These are phyloP conservation scores for Chionodraco myersi DNA, from an alignment of 2,113 vertebrate genomes.

Conservation along the genomic window DNA sequence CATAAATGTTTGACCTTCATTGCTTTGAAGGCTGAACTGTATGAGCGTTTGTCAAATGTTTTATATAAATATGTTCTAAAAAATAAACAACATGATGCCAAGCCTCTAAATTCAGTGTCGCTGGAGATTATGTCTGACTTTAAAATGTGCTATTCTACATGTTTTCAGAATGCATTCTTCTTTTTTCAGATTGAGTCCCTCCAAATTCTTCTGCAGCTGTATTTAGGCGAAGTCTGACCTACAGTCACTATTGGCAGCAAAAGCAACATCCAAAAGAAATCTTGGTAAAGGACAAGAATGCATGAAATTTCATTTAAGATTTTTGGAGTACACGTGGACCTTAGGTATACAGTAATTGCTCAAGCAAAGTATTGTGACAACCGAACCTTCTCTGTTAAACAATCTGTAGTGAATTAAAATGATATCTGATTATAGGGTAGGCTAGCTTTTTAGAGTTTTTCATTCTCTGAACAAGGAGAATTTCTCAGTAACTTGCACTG, in stretches of 20 bases:
- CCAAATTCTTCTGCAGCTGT: neutral
- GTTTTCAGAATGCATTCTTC: neutral
- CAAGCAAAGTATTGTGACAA: too few species aligned
- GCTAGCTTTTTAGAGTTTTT: too few species aligned
- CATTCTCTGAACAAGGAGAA: too few species aligned
- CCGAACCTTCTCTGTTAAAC: too few species aligned
- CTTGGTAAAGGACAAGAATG: neutral
- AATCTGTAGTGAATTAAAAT: too few species aligned
- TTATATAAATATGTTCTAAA: slow-evolving; percentile 37
- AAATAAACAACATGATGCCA: slow-evolving; percentile 41
- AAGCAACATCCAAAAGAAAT: neutral
- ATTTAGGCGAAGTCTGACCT: neutral
- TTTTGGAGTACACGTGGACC: too few species aligned
- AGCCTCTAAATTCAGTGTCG: neutral
- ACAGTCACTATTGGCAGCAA: neutral
- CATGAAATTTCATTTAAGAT: too few species aligned
- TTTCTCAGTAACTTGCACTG: too few species aligned
- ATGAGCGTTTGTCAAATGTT: slow-evolving; percentile 1
- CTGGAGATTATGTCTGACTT: neutral
- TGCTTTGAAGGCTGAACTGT: neutral
- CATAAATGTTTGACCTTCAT: neutral
- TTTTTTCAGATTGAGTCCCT: neutral
- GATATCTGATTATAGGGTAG: too few species aligned
- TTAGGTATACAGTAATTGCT: too few species aligned
- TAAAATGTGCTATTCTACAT: neutral